phyloP scores from a whole-genome alignment of 1,140 invertebrate genomes.

The Philopotamus ludificatus region DNA sequence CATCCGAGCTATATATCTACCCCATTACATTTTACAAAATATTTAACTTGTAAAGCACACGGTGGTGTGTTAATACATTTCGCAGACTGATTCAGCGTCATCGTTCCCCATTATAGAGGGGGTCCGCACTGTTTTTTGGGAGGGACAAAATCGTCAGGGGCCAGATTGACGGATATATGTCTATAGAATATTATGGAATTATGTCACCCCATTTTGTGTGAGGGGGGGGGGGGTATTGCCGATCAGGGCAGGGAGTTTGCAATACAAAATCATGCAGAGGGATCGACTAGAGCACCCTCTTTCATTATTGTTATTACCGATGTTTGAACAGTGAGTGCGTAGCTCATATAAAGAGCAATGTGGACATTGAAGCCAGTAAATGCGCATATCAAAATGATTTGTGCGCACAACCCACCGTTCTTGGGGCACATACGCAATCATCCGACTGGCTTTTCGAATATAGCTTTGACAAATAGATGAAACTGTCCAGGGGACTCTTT shows the following conservation, averaged over 20 bases:
- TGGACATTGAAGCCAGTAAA: constrained; percentile 15
- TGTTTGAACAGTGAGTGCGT: constrained; percentile 11
- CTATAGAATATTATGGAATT: constrained; percentile 29
- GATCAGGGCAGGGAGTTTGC: not conserved
- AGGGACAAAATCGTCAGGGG: not conserved
- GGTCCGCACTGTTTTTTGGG: not conserved
- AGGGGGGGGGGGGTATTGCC: not conserved
- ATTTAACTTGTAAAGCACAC: too few relatives aligned
- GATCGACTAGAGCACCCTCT: constrained; percentile 3
- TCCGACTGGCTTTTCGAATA: too few relatives aligned
- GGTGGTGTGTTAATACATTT: too few relatives aligned
- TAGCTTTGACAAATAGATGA: too few relatives aligned
- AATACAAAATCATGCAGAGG: constrained; percentile 5
- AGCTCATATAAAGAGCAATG: not conserved
- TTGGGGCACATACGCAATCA: too few relatives aligned
- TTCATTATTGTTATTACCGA: constrained; percentile 19
- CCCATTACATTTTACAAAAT: too few relatives aligned
- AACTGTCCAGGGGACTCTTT: too few relatives aligned
- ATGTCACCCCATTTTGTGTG: constrained; percentile 21
- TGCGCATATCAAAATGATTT: constrained; percentile 17
- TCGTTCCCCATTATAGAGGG: too few relatives aligned
- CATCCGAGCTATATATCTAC: too few relatives aligned
- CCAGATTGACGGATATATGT: constrained; percentile 25
- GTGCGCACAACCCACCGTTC: not conserved
- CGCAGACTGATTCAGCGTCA: too few relatives aligned